A percentile compares a stretch with the other conserved stretches of the same genome.
These are phyloP conservation scores for Eolophus roseicapilla DNA, from an alignment of 2,113 vertebrate genomes.

Conservation along the genomic window DNA sequence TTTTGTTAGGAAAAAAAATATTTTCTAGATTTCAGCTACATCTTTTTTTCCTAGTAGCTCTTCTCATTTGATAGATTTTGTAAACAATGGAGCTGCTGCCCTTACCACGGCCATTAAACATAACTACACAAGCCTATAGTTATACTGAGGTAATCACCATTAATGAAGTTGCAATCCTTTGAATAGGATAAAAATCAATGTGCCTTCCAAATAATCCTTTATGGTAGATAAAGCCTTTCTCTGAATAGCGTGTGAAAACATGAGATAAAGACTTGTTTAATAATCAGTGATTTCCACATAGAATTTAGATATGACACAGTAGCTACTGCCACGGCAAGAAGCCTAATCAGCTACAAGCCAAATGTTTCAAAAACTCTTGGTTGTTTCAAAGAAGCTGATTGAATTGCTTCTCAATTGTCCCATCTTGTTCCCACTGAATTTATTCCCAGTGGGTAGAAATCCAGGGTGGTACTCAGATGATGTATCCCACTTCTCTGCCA, in stretches of 20 bases:
- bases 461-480: background rate
- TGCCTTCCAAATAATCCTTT: background rate
- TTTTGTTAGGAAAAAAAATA: background rate
- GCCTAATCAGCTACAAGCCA: background rate
- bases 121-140: background rate
- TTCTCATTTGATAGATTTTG: background rate
- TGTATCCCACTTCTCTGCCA: background rate
- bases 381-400: conserved; percentile 1
- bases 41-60: background rate
- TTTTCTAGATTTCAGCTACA: background rate
- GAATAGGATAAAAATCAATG: background rate
- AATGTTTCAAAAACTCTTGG: background rate
- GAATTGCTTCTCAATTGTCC: background rate
- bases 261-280: conserved; percentile 1
- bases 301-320: background rate
- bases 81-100: background rate
- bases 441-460: background rate
- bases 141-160: background rate
- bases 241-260: background rate
- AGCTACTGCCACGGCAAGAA: background rate
- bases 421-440: background rate
- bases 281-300: background rate
- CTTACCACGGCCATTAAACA: background rate
- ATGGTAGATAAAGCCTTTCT: background rate
- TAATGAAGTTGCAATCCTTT: background rate